These are phyloP conservation scores for Laothoe populi DNA, from an alignment of 2,888 invertebrate species.

Conservation along the genomic window DNA sequence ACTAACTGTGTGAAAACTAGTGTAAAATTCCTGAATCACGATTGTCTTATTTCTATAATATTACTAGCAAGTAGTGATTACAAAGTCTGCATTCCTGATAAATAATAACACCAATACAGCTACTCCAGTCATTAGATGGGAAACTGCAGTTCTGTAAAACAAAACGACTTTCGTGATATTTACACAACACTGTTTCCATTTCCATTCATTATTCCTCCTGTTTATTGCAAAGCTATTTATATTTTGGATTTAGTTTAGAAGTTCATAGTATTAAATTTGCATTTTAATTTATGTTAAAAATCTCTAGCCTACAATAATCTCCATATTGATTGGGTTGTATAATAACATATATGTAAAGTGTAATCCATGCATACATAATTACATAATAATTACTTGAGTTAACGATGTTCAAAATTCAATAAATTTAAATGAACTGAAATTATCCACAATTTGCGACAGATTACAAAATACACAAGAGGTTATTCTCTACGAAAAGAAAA, in stretches of 20 bases:
- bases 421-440: no score
- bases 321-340: no score
- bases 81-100: slow-evolving; percentile 17
- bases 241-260: background rate
- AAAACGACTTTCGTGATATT: slow-evolving; percentile 27
- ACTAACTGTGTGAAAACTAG: background rate
- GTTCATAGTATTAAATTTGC: background rate
- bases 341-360: no score
- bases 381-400: no score
- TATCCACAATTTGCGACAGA: no score
- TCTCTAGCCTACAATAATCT: no score
- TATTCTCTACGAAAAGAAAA: no score
- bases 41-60: slow-evolving; percentile 14
- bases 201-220: no score
- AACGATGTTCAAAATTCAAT: no score
- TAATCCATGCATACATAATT: no score
- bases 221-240: background rate
- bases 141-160: slow-evolving; percentile 19
- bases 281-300: background rate
- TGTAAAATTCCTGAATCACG: slow-evolving; percentile 4
- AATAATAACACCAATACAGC: slow-evolving; percentile 18
- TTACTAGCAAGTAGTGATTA: slow-evolving; percentile 18
- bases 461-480: no score
- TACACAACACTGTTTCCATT: slow-evolving; percentile 15
- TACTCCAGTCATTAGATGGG: slow-evolving; percentile 23